Base-by-base conservation (phyloP, 1,140 invertebrate species). In the Drosophila simulans region DNA sequence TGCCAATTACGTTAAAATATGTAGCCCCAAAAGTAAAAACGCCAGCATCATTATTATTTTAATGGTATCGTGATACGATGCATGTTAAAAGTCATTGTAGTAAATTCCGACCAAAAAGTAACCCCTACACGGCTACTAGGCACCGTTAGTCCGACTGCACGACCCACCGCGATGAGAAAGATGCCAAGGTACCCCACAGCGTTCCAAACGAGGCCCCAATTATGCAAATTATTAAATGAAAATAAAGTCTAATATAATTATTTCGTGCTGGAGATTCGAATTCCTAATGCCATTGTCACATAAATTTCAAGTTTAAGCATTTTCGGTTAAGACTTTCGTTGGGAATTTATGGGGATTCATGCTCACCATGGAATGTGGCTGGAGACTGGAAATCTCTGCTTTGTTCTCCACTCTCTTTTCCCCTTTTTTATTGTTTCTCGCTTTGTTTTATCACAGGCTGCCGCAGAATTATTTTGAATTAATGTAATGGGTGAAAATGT, bases 251-350 rank as follows among this genome's bases (percentile, higher is more conserved):
- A 83, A 78, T 81, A 71, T 81, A 65, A 73, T 68, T 78, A 82
- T 82, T 65, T 77, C 64, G 64, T 68, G 59, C 64, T 42, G 59
- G n/a, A 65, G 46, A 77, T 81, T 81, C 65, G 66, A 86, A 69
- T 81, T 68, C 72, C 59, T 77, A 73, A 77, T 86, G 84, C 76
- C 22, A 35, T 62, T 77, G 66, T 77, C 77, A 69, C 80, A 84
- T 84, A 84, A 84, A 84, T 81, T 88, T 86, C 64, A 62, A 70
- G 81, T 78, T 82, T 86, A 85, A 88, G 78, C 82, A 82, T 88
- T 85, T 85, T 74, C 65, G 68, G 60, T 52, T 74, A 57, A 71
- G 53, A 63, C 70, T 70, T 85, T 86, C 72, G 55, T 72, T 64
- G 58, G 64, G 51, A 58, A 83, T 79, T 70, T 70, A 70, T 70